Evolutionary conservation across 2,888 invertebrate species (phyloP), one percentile per base, ranked within the genome.

Genomic region (Bugulina stolonifera): DNA sequence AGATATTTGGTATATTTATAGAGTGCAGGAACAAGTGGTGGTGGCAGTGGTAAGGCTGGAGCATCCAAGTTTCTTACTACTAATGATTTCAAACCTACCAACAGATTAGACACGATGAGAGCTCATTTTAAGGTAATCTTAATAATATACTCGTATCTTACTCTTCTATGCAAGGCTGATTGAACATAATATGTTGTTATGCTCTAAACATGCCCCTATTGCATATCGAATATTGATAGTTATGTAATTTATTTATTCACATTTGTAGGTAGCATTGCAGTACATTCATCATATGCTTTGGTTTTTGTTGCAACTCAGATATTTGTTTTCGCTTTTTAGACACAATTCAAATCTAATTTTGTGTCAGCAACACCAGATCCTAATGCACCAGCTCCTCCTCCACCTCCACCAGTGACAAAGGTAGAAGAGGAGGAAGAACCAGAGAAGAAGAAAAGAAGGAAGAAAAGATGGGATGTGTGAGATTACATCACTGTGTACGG

Each of bases 311-410:
- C n/a, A n/a, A n/a, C n/a, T n/a, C n/a, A n/a, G n/a, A n/a, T n/a
- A n/a, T n/a, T 69, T 64, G 23, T 54, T 57, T 73, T 73, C 69
- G 52, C 54, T 73, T 76, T 79, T 64, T 76, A 84, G 83, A 76
- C 82, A 25, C 84, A 84, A 76, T 84, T 83, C 76, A 81, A 80
- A 73, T 78, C 80, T 2, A 83, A 82, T 76, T 84, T 84, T 77
- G 80, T 83, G 22, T 76, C 79, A 35, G 74, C 76, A 22, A 72
- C 69, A 18, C 64, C 43, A n/a, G 64, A 64, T 32, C 18, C 34
- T 32, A 27, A 27, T 5, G 34, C 14, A 27, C 25, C 18, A n/a
- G n/a, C n/a, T 3, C 32, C 64, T 14, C 25, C 32, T 14, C 64
- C 64, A 32, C 64, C 64, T 3, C 64, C 64, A 29, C 25, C 70